Evolutionary conservation across 2,888 invertebrate species (phyloP).

Genomic region (Cephus sareptanus): DNA sequence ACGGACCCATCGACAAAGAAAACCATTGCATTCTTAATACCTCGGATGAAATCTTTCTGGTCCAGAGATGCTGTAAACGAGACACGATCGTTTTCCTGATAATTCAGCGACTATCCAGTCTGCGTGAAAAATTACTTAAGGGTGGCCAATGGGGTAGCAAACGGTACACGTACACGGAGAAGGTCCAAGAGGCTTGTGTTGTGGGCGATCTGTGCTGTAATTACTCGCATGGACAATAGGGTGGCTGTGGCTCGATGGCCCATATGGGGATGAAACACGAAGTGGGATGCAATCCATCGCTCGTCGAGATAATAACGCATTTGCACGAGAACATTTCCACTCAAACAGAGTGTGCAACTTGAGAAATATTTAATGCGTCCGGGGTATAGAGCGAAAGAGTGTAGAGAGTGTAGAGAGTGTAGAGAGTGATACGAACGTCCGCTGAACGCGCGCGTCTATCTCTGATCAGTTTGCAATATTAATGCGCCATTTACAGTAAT

Average conservation of each 20-base stretch:
- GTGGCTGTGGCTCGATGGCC: background rate
- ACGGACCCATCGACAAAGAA: no score
- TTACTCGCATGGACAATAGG: no score
- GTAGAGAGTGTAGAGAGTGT: background rate
- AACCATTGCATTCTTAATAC: no score
- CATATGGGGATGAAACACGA: background rate
- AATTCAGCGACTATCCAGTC: no score
- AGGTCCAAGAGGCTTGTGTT: no score
- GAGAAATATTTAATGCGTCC: slow-evolving; percentile 49
- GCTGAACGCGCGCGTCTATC: slow-evolving; percentile 39
- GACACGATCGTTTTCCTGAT: no score
- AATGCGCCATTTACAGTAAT: slow-evolving; percentile 52
- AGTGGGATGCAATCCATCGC: background rate
- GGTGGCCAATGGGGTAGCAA: no score
- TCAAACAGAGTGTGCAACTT: slow-evolving; percentile 10
- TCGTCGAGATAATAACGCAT: background rate
- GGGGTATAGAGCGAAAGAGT: background rate
- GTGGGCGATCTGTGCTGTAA: no score
- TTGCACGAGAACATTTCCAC: background rate
- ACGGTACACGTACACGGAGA: no score
- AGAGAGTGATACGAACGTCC: slow-evolving; percentile 4
- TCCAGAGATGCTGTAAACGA: no score
- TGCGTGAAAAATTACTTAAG: no score
- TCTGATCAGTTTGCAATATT: slow-evolving; percentile 52
- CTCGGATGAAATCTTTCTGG: no score